Conservation (phyloP, 2,797 vertebrate species). For the Schizothorax lantsangensis region DNA sequence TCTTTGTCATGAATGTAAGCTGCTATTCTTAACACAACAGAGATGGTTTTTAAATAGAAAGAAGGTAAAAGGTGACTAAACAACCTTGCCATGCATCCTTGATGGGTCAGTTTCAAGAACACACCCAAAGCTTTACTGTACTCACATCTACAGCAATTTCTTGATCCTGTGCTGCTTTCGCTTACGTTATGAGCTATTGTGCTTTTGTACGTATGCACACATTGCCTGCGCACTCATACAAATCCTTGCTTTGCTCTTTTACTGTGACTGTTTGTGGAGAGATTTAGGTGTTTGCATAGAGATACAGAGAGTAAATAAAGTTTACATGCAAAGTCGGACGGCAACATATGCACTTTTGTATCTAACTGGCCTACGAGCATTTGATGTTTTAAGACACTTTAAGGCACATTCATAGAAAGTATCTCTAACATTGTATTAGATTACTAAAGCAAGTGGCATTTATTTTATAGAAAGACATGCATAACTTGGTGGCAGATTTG, state of each 20-base stretch:
- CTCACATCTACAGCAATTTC: background rate
- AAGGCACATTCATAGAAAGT: background rate
- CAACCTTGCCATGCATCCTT: slow-evolving; percentile 48
- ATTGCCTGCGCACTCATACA: slow-evolving; percentile 18
- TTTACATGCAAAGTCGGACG: slow-evolving; percentile 12
- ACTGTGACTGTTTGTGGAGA: slow-evolving; percentile 49
- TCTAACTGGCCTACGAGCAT: background rate
- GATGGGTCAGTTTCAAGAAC: slow-evolving; percentile 46
- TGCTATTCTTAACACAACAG: background rate
- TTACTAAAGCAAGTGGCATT: background rate
- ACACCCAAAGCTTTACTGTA: slow-evolving; percentile 52
- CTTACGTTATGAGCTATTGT: slow-evolving; percentile 27
- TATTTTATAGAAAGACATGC: background rate
- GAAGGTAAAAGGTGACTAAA: slow-evolving; percentile 66
- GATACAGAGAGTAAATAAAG: slow-evolving; percentile 24
- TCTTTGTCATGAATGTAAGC: background rate
- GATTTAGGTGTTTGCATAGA: slow-evolving; percentile 39
- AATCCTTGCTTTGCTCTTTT: slow-evolving; percentile 40
- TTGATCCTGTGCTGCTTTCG: slow-evolving; percentile 15
- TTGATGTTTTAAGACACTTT: background rate
- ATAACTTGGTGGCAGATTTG: background rate
- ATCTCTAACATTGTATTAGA: background rate
- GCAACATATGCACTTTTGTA: background rate
- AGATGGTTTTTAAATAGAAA: slow-evolving; percentile 46
- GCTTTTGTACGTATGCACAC: slow-evolving; percentile 26